phyloP scores from a whole-genome alignment of 1,140 invertebrate species.

The Ceratosolen solmsi region DNA sequence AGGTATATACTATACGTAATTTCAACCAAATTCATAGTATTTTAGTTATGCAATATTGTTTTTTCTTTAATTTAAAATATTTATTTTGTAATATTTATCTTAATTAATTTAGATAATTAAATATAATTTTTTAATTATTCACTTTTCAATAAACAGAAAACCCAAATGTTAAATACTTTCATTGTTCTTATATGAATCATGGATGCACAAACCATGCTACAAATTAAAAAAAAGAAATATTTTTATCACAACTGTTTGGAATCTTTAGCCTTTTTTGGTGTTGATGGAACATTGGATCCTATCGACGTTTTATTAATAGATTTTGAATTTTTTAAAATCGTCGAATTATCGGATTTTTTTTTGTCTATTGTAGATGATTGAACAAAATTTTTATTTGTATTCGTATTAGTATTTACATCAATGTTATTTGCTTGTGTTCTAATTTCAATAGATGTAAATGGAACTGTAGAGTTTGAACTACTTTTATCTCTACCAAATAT shows the following conservation, averaged over 20 bases:
- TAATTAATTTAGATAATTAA: no score
- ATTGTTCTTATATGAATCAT: no score
- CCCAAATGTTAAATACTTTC: no score
- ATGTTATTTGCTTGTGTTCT: conserved; percentile 57
- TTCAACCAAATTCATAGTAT: not conserved
- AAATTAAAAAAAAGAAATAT: not conserved
- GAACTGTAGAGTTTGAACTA: conserved; percentile 59
- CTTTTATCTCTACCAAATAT: conserved; percentile 50
- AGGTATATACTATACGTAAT: not conserved
- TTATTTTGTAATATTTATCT: no score
- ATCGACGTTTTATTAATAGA: conserved; percentile 56
- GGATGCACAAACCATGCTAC: not conserved
- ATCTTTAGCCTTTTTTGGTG: conserved; percentile 67
- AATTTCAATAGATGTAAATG: conserved; percentile 60
- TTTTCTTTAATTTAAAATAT: not conserved
- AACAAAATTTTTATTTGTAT: conserved; percentile 18
- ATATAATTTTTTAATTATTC: no score
- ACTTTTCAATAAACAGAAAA: no score
- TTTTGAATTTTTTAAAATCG: conserved; percentile 42
- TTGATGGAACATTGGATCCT: conserved; percentile 59
- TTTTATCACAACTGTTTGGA: conserved; percentile 68
- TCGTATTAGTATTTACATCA: conserved; percentile 58
- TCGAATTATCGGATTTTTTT: not conserved
- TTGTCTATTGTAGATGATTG: conserved; percentile 29
- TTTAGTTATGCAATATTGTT: not conserved